A percentile compares a stretch with the other conserved stretches of the same genome.
phyloP scores from a whole-genome alignment of 2,113 vertebrate genomes.

The Acanthochromis polyacanthus region DNA sequence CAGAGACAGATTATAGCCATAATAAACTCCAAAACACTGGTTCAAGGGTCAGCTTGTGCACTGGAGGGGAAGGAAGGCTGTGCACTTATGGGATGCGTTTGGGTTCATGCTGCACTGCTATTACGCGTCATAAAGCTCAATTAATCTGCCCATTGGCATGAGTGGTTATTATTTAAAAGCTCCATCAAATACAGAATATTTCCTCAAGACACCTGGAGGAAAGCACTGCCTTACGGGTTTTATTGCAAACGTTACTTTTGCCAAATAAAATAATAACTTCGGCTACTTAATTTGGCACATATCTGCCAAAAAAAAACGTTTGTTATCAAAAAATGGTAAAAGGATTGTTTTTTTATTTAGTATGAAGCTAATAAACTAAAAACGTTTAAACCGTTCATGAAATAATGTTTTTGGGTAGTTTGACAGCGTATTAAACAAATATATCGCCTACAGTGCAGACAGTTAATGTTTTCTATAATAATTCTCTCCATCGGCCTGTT shows the following conservation, averaged over 20 bases:
- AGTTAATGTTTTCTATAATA: conserved; percentile 1
- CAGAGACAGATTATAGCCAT: conserved; percentile 60
- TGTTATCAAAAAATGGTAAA: no score
- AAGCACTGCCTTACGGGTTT: neutral
- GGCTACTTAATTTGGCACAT: no score
- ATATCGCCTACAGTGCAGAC: neutral
- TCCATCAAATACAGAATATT: neutral
- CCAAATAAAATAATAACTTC: no score
- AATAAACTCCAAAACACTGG: conserved; percentile 62
- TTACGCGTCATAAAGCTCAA: neutral
- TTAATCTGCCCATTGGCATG: neutral
- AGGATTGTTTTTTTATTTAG: no score
- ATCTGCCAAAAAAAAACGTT: no score
- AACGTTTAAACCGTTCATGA: neutral
- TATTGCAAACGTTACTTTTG: no score
- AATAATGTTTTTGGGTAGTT: neutral
- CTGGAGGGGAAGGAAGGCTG: neutral
- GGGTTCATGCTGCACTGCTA: conserved; percentile 8
- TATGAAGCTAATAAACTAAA: no score
- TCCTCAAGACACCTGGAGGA: neutral
- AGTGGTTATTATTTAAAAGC: neutral
- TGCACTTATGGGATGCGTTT: conserved; percentile 18
- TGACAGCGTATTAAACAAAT: neutral
- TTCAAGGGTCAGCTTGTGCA: conserved; percentile 38
- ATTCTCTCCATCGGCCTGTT: conserved; percentile 18